These are phyloP conservation scores for Peromyscus melanophrys DNA, from an alignment of 2,797 vertebrate genomes.

Conservation along the genomic window DNA sequence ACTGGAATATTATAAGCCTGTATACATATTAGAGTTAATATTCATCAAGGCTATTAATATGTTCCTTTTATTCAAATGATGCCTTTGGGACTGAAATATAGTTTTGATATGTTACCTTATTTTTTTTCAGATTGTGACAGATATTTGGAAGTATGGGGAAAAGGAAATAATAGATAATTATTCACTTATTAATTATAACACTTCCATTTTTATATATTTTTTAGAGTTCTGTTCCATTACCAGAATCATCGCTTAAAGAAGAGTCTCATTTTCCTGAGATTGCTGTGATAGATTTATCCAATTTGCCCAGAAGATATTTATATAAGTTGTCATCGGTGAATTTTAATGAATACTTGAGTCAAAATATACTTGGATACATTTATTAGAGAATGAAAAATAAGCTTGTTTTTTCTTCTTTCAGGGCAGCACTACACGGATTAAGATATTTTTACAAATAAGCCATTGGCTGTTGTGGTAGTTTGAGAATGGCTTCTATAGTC, in stretches of 20 bases:
- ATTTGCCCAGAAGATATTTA: slow-evolving; percentile 73
- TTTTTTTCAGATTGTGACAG: neutral
- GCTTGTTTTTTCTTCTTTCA: neutral
- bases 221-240: slow-evolving; percentile 31
- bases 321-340: slow-evolving; percentile 69
- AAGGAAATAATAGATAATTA: slow-evolving; percentile 7
- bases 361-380: slow-evolving; percentile 70
- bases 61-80: slow-evolving; percentile 53
- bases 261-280: slow-evolving; percentile 47
- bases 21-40: slow-evolving; percentile 33
- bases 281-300: slow-evolving; percentile 43
- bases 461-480: neutral
- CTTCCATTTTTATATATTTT: slow-evolving; percentile 32
- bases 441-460: slow-evolving; percentile 62
- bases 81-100: slow-evolving; percentile 30
- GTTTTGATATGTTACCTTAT: slow-evolving; percentile 42
- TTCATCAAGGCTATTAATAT: slow-evolving; percentile 61
- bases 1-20: neutral
- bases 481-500: neutral
- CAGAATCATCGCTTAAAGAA: slow-evolving; percentile 27
- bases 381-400: slow-evolving; percentile 63
- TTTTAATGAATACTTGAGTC: slow-evolving; percentile 67
- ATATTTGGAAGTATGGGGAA: neutral
- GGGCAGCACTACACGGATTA: slow-evolving; percentile 17
- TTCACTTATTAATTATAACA: neutral